phyloP scores from a whole-genome alignment of 2,797 vertebrate genomes.

The Catamblyrhynchus diadema region DNA sequence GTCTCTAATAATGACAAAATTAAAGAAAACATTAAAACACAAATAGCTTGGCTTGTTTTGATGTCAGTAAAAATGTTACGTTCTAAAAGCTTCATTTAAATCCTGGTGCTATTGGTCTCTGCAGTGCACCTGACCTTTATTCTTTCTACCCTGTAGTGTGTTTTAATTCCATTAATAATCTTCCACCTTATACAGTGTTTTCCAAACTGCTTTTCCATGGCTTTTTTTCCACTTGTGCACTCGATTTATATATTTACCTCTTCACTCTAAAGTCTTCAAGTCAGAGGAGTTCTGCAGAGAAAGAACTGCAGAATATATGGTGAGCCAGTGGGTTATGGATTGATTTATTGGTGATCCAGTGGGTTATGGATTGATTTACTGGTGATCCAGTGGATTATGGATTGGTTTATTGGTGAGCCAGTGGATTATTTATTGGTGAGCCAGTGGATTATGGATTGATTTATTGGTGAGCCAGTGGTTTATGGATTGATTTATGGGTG shows the following conservation, averaged over 20 bases:
- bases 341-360: background rate
- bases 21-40: background rate
- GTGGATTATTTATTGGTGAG: rapidly evolving
- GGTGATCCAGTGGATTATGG: rapidly evolving
- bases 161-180: background rate
- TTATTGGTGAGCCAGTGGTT: no score
- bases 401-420: no score
- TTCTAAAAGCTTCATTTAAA: background rate
- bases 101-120: background rate
- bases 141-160: background rate
- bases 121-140: background rate
- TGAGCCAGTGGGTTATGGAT: background rate
- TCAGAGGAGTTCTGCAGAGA: background rate
- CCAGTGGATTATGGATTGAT: rapidly evolving
- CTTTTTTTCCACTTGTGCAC: background rate
- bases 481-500: background rate
- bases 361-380: no score
- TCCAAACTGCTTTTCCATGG: background rate
- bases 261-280: background rate
- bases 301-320: no score
- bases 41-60: background rate
- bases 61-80: background rate
- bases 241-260: background rate
- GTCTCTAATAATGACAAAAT: background rate
- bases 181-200: rapidly evolving